A percentile compares a stretch with the other conserved stretches of the same genome.
These are phyloP conservation scores for Leucophenga varia DNA, from an alignment of 1,140 invertebrate species.

Conservation along the genomic window DNA sequence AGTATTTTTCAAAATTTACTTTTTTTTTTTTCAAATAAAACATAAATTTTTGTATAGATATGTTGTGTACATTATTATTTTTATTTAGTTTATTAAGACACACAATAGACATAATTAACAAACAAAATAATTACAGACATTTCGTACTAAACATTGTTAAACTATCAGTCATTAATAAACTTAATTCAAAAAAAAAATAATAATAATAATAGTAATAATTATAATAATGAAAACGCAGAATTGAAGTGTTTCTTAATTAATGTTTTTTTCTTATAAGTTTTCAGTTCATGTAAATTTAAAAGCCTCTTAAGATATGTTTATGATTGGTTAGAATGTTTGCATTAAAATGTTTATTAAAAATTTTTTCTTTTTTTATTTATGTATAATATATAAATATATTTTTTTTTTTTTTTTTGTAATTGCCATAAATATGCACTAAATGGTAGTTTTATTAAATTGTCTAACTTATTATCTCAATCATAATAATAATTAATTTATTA, in stretches of 20 bases:
- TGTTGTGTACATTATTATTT: conserved; percentile 20
- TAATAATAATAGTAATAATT: conserved; percentile 14
- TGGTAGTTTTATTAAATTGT: too few relatives aligned
- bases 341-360: too few relatives aligned
- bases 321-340: too few relatives aligned
- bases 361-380: too few relatives aligned
- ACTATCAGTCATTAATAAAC: conserved; percentile 45
- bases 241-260: conserved; percentile 5
- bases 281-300: conserved; percentile 41
- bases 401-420: too few relatives aligned
- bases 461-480: too few relatives aligned
- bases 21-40: conserved; percentile 31
- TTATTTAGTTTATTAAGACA: too few relatives aligned
- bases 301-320: conserved; percentile 50
- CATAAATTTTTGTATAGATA: conserved; percentile 32
- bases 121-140: neutral
- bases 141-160: conserved; percentile 23
- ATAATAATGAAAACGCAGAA: conserved; percentile 16
- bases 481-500: too few relatives aligned
- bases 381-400: too few relatives aligned
- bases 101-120: too few relatives aligned
- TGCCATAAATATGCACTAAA: too few relatives aligned
- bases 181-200: conserved; percentile 29
- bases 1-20: neutral
- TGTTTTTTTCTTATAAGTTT: conserved; percentile 21